These are phyloP conservation scores for Cosmorhoe ocellata DNA, from an alignment of 2,888 invertebrate genomes.

Conservation along the genomic window DNA sequence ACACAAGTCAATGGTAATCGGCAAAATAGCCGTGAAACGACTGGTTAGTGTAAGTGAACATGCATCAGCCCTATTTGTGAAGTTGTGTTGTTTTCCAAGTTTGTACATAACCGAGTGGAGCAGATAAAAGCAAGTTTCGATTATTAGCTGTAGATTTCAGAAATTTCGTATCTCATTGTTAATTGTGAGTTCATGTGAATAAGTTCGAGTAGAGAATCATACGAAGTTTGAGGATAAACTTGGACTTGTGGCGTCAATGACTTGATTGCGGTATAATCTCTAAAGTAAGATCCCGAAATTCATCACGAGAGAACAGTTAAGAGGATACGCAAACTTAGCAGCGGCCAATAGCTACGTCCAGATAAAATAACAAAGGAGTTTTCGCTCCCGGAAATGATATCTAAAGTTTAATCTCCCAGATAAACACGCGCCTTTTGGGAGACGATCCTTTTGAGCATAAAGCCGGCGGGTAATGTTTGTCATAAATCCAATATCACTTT, in stretches of 20 bases:
- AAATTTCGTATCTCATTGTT: constrained; percentile 16
- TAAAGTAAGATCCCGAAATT: constrained; percentile 17
- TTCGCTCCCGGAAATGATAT: constrained; percentile 33
- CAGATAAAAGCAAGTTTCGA: constrained; percentile 20
- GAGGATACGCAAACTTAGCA: constrained; percentile 21
- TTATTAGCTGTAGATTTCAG: constrained; percentile 21
- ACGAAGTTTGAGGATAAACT: not conserved
- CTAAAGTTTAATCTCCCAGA: constrained; percentile 34
- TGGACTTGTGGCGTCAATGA: constrained; percentile 12
- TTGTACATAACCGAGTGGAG: constrained; percentile 17
- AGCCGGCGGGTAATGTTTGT: constrained; percentile 39
- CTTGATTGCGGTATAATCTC: constrained; percentile 18
- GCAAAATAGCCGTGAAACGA: too few relatives aligned
- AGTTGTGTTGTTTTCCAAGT: constrained; percentile 24
- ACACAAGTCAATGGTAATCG: too few relatives aligned
- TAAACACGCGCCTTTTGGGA: constrained; percentile 35
- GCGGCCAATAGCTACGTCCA: constrained; percentile 23
- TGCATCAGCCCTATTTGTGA: constrained; percentile 15
- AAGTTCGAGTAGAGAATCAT: constrained; percentile 4
- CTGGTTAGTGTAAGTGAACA: too few relatives aligned
- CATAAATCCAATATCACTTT: constrained; percentile 47
- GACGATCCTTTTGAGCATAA: constrained; percentile 33
- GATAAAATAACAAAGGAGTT: constrained; percentile 33
- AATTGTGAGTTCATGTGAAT: constrained; percentile 11
- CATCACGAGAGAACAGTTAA: constrained; percentile 23